These are phyloP conservation scores for Apogon talboti DNA, from an alignment of 2,797 vertebrate genomes.

Conservation along the genomic window DNA sequence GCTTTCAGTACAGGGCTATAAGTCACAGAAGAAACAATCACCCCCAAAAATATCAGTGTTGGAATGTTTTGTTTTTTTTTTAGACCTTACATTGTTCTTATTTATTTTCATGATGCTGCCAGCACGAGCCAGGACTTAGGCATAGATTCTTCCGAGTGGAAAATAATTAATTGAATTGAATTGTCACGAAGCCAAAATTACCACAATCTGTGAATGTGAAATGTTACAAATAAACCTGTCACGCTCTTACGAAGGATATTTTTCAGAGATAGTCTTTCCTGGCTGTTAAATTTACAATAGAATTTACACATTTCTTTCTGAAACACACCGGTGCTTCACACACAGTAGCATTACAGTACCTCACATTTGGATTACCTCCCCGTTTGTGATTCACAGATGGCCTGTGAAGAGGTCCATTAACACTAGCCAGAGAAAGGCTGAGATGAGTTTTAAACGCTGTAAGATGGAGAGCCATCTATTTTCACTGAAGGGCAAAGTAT, in stretches of 20 bases:
- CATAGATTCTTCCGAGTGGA: neutral
- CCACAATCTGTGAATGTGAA: neutral
- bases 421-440: conserved; percentile 52
- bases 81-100: neutral
- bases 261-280: conserved; percentile 32
- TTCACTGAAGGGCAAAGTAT: conserved; percentile 55
- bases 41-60: no score
- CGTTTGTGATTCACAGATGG: conserved; percentile 63
- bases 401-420: conserved; percentile 73
- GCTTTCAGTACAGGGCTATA: neutral
- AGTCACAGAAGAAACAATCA: neutral
- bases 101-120: neutral
- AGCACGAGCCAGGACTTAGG: neutral
- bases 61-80: no score
- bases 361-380: conserved; percentile 57
- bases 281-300: conserved; percentile 23
- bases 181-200: neutral
- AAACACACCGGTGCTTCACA: conserved; percentile 52
- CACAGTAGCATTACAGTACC: conserved; percentile 44
- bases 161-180: neutral
- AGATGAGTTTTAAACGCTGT: conserved; percentile 70
- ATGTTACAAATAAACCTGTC: conserved; percentile 6
- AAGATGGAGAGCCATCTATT: conserved; percentile 61
- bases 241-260: conserved; percentile 20
- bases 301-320: conserved; percentile 37